phyloP scores from a whole-genome alignment of 1,140 invertebrate genomes.

The Megalopta genalis region DNA sequence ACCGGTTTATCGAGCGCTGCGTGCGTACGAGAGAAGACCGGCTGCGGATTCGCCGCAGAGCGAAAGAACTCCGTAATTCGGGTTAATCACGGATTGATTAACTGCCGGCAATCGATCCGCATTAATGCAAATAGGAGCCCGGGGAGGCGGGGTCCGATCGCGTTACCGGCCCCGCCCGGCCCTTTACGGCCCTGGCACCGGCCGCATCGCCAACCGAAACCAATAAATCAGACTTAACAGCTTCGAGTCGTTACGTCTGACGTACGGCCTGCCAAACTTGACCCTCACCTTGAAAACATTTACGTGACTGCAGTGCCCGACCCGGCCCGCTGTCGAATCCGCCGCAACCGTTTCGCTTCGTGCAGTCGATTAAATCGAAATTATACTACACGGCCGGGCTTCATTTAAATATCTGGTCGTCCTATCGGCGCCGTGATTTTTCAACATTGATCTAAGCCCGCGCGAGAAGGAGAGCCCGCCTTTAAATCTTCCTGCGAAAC shows the following conservation, averaged over 20 bases:
- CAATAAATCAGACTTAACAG: conserved; percentile 18
- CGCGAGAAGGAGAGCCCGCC: no score
- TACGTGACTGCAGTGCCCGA: background rate
- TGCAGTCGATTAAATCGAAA: background rate
- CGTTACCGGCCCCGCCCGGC: background rate
- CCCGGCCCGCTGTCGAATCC: no score
- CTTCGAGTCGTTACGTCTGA: conserved; percentile 6
- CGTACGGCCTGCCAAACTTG: conserved; percentile 1
- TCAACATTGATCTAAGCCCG: no score
- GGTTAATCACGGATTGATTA: conserved; percentile 23
- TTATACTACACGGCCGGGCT: no score
- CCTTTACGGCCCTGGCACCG: no score
- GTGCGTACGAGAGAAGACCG: background rate
- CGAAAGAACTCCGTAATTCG: conserved; percentile 7
- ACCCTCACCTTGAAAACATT: conserved; percentile 21
- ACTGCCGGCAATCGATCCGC: conserved; percentile 12
- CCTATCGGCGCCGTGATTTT: no score
- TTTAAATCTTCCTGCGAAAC: no score
- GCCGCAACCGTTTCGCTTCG: background rate
- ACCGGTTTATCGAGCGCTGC: background rate
- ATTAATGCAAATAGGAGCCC: conserved; percentile 11
- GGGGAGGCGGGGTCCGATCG: background rate
- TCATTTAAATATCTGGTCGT: no score
- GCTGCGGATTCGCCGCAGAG: background rate
- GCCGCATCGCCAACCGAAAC: background rate